phyloP scores from a whole-genome alignment of 2,888 invertebrate genomes.

The Pelosia muscerda region DNA sequence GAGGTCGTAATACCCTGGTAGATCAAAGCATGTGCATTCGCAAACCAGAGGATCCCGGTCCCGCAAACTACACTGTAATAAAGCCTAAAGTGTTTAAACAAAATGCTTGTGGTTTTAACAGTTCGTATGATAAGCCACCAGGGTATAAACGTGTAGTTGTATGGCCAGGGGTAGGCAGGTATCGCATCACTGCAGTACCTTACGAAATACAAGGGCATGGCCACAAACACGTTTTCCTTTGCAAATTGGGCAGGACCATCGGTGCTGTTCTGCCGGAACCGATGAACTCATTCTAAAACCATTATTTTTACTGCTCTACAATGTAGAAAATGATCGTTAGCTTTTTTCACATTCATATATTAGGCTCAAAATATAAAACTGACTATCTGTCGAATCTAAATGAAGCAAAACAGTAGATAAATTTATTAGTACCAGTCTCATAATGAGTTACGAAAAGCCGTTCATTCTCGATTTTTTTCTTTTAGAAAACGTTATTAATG shows the following conservation, averaged over 20 bases:
- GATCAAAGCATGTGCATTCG: conserved; percentile 82
- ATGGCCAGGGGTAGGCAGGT: conserved; percentile 80
- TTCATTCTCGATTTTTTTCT: neutral
- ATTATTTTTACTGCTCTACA: neutral
- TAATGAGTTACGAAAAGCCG: neutral
- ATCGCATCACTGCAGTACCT: conserved; percentile 48
- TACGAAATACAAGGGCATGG: conserved; percentile 70
- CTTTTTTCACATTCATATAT: neutral
- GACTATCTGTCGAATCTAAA: neutral
- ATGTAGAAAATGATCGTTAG: neutral
- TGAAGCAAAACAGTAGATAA: neutral
- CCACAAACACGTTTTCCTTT: conserved; percentile 72
- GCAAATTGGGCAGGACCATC: conserved; percentile 71
- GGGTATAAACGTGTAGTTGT: conserved; percentile 70
- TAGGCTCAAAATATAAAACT: neutral
- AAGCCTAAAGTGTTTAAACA: conserved; percentile 59
- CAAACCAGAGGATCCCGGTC: conserved; percentile 83
- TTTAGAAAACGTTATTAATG: neutral
- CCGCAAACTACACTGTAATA: conserved; percentile 74
- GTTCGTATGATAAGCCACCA: conserved; percentile 72
- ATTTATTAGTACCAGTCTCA: neutral
- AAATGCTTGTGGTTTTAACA: conserved; percentile 70
- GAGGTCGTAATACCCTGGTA: conserved; percentile 78
- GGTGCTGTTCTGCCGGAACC: conserved; percentile 68
- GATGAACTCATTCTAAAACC: conserved; percentile 72